Base-by-base conservation (phyloP, 2,797 vertebrate species). In the Pseudochirops cupreus region DNA sequence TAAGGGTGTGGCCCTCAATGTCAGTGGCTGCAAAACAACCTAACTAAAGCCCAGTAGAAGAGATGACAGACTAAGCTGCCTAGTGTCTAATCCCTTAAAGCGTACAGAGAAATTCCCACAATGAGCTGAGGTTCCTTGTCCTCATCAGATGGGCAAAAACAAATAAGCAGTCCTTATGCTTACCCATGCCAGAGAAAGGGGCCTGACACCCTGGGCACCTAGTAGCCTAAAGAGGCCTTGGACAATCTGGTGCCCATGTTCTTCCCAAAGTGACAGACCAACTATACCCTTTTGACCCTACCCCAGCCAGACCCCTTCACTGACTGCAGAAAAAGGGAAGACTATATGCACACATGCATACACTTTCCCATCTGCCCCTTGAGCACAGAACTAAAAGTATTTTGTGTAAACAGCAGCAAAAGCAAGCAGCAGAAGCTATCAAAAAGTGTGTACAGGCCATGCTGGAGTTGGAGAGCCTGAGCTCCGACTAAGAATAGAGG, bases 351-450 rank as follows among this genome's bases (percentile, higher is more conserved):
- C 54, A 55, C 53, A 55, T 24, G 54, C 53, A 91, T 24, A 91
- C 93, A 97, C 97, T 96, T 97, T 97, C 96, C 97, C 93, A 94
- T 97, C 97, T 98, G 97, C 97, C 98, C 97, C 93, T 98, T 96
- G 97, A 97, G 92, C 96, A 97, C 97, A 97, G 87, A 89, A 97
- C 94, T 62, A 97, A 96, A 97, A 94, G 96, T 97, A 95, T 58
- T 31, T 97, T 97, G 96, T 98, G 98, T 96, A 92, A 97, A 98
- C 98, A 98, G 98, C 98, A 98, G 98, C 97, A 98, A 97, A 96
- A 98, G 96, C 97, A 97, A 98, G 98, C 98, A 98, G 98, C 98
- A 98, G 98, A 98, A 98, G 96, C 96, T 96, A 97, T 91, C 89
- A 97, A 18, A 46, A 87, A 87, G 97, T 56, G 94, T 94, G 97